Base-by-base conservation (phyloP, 2,888 invertebrate species). In the Tetragonula carbonaria region DNA sequence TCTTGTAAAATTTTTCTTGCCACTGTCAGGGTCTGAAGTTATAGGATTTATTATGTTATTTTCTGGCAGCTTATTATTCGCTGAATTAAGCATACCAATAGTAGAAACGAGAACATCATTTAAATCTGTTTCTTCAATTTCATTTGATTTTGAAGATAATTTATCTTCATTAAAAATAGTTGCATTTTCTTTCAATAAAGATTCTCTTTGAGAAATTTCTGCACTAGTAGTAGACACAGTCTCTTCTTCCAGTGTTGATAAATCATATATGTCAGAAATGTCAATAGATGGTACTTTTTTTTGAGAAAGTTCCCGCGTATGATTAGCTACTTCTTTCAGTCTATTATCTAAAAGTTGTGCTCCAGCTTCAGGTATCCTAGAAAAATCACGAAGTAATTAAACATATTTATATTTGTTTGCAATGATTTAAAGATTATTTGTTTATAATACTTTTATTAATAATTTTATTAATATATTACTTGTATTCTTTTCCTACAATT, bases 291-390 rank as follows among this genome's bases (percentile, higher is more conserved):
- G 85, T 59, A 88, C 87, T 82, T 87, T 91, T 51, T 92, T 93
- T 63, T 84, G 92, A 11, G 91, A 91, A 62, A 94, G 87, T 80
- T 92, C 91, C 72, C 93, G 90, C 4, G 93, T 92, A 68, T 93
- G 93, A 87, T 82, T 90, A 28, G 92, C 93, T n/a, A 94, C 92
- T 82, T 94, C 92, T 75, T 93, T 94, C 53, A 94, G 77, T 76
- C 90, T 92, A 74, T 89, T 91, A 81, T 91, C 92, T 70, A 94
- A 89, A 74, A 93, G 88, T 78, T 93, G 91, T 59, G 91, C 93
- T 65, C 93, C 93, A 53, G 92, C 91, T 18, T 89, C 90, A 75
- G 94, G 94, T 83, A 94, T 90, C 84, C 94, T 95, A 84, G 79
- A 79, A 84, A 57, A 63, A 55, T 3, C 28, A 51, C n/a, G 18